Conservation (phyloP, 2,113 vertebrate genomes). For the Lates calcarifer region DNA sequence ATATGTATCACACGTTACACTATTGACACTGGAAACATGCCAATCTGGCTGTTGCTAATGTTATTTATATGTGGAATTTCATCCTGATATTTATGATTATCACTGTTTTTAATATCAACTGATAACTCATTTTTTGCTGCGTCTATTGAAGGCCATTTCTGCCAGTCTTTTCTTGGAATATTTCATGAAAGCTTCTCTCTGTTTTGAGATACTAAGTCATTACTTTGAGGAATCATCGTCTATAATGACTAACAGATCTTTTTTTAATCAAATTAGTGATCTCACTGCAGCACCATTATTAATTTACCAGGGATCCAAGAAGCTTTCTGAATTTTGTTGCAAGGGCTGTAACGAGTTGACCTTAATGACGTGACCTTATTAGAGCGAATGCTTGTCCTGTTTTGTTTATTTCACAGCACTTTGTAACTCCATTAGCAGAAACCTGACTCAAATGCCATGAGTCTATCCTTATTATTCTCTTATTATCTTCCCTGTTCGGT, state of each 20-base stretch:
- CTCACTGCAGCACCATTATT: not conserved
- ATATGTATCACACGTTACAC: not conserved
- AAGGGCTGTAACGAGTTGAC: not conserved
- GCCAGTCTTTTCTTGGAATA: no score
- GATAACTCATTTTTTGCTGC: no score
- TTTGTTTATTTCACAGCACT: conserved; percentile 35
- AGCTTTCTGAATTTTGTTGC: not conserved
- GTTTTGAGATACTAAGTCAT: no score
- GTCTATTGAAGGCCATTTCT: no score
- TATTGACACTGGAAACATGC: not conserved
- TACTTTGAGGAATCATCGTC: no score
- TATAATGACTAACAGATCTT: no score
- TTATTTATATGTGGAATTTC: no score
- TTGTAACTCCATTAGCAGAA: conserved; percentile 13
- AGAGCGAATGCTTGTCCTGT: not conserved
- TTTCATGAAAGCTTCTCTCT: no score
- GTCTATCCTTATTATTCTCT: conserved; percentile 21
- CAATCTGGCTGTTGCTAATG: no score
- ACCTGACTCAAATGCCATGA: not conserved
- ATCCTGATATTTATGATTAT: no score
- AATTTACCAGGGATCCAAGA: not conserved
- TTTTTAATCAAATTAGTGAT: no score
- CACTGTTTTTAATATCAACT: not conserved
- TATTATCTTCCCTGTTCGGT: conserved; percentile 25
- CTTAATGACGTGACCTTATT: conserved; percentile 9